Evolutionary conservation across 2,113 vertebrate genomes (phyloP), one percentile per base, ranked within the genome.

Genomic region (Mobula birostris): DNA sequence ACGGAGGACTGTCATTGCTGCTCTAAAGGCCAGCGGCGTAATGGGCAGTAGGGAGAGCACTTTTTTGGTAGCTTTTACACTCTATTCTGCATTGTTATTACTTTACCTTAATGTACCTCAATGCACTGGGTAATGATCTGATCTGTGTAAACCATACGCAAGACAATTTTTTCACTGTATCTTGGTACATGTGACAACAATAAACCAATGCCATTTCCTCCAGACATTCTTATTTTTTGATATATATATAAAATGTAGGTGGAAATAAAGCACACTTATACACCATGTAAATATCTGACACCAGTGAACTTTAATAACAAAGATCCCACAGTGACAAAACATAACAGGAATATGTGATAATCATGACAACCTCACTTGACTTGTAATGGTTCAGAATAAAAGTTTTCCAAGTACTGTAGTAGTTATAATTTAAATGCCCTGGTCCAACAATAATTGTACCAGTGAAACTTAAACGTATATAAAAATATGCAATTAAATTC

Each of bases 401-500:
- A 94, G 94, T 94, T 61, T 94, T 94, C 83, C 29, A 95, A 95
- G 95, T 94, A 95, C 95, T 74, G 95, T 94, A 95, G 95, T 95
- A 95, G 95, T 95, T 96, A 95, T 97, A 96, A 96, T 95, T 97
- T 96, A 96, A 96, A 97, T 94, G 95, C 95, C 95, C 95, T 94
- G 95, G 95, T 94, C 72, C 72, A 74, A 95, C 94, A 96, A 90
- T 95, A 93, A 85, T 48, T 95, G 95, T 95, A 96, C 96, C 95
- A 94, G 94, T 94, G 94, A 95, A 95, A 94, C 85, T 95, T 94
- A 94, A 95, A 96, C 96, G 96, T 97, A 97, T 97, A 97, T 97
- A 98, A 98, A 98, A 98, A 98, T 97, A 98, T 97, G 97, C 97
- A 97, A 97, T 97, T 96, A 96, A 96, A 97, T 97, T 97, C 96